Evolutionary conservation across 23 tunicate genomes (phyloP).

Genomic region (Styela clava): DNA sequence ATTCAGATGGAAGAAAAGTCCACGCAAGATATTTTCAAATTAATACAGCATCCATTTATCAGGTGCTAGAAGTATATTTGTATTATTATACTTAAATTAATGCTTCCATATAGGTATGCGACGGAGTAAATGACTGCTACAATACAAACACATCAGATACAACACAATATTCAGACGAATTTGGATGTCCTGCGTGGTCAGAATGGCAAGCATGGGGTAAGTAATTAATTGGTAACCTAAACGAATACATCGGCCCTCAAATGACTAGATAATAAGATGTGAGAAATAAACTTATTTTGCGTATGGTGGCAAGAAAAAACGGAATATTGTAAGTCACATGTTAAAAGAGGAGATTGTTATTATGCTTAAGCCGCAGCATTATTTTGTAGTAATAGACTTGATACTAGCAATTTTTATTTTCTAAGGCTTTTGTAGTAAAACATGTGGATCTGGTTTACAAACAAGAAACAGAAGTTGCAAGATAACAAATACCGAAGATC

Average conservation of each 20-base stretch:
- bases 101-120: conserved; percentile 49
- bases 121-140: conserved; percentile 52
- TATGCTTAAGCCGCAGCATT: too few relatives aligned
- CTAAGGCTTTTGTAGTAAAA: conserved; percentile 42
- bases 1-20: too few relatives aligned
- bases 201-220: conserved; percentile 58
- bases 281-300: too few relatives aligned
- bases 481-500: conserved; percentile 14
- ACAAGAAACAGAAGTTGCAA: conserved; percentile 39
- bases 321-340: too few relatives aligned
- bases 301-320: too few relatives aligned
- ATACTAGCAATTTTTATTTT: too few relatives aligned
- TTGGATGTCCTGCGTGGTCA: conserved; percentile 49
- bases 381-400: too few relatives aligned
- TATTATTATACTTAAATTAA: too few relatives aligned
- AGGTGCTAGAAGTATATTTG: too few relatives aligned
- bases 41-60: too few relatives aligned
- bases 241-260: background rate
- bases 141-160: conserved; percentile 16
- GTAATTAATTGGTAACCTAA: background rate
- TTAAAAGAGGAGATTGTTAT: too few relatives aligned
- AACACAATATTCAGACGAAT: conserved; percentile 52
- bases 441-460: conserved; percentile 65
- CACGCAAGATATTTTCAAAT: too few relatives aligned
- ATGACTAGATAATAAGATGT: background rate